Conservation (phyloP, 2,797 vertebrate genomes). For the Epinephelus malabaricus region DNA sequence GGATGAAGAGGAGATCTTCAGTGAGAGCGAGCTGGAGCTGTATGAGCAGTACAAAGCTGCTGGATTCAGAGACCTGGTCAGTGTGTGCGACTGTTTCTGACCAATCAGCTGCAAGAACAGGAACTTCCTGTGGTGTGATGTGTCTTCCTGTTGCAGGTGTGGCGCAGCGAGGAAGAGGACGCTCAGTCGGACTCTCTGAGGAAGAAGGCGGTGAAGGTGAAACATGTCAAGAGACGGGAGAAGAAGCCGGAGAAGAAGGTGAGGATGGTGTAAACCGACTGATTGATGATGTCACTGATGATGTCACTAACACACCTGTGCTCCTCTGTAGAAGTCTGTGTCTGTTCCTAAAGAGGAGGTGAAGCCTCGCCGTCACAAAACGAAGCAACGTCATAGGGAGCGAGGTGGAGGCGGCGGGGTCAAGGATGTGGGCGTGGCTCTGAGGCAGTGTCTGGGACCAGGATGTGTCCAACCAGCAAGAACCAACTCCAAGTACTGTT, state of each 20-base stretch:
- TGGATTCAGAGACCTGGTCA: conserved; percentile 87
- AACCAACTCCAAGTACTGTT: conserved; percentile 91
- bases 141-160: conserved; percentile 81
- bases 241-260: conserved; percentile 94
- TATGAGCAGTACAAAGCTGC: conserved; percentile 92
- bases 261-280: background rate
- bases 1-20: conserved; percentile 83
- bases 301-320: conserved; percentile 26
- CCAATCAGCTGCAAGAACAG: conserved; percentile 25
- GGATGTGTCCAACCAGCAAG: conserved; percentile 89
- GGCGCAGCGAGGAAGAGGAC: conserved; percentile 93
- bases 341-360: conserved; percentile 81
- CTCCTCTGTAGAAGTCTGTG: conserved; percentile 76
- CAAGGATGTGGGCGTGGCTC: conserved; percentile 57
- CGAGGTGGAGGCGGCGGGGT: conserved; percentile 70
- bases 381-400: conserved; percentile 91
- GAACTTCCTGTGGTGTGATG: conserved; percentile 25
- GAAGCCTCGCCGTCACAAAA: conserved; percentile 90
- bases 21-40: conserved; percentile 91
- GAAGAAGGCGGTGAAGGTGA: conserved; percentile 94
- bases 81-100: conserved; percentile 16
- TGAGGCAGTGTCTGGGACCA: conserved; percentile 93
- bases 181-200: conserved; percentile 85
- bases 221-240: conserved; percentile 92
- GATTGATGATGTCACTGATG: conserved; percentile 13